phyloP scores from a whole-genome alignment of 2,888 invertebrate genomes.

The Thera obeliscata region DNA sequence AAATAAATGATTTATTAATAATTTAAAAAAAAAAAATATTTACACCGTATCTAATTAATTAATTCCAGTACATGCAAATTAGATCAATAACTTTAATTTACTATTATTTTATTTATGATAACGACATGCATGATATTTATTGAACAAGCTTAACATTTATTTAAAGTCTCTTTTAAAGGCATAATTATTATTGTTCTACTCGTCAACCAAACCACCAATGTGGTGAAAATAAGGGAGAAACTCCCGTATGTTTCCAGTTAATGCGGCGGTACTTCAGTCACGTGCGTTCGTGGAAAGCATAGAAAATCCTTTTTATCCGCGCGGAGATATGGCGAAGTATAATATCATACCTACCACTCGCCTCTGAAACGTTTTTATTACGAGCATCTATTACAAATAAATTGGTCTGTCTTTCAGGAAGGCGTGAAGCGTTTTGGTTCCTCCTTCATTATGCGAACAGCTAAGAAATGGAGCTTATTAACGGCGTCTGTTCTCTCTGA shows the following conservation, averaged over 20 bases:
- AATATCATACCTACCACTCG: conserved; percentile 26
- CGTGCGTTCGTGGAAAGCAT: conserved; percentile 63
- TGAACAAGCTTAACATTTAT: too few species aligned
- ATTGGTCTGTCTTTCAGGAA: conserved; percentile 30
- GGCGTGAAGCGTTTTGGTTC: background rate
- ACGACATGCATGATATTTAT: too few species aligned
- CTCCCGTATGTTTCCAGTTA: conserved; percentile 50
- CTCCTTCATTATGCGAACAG: background rate
- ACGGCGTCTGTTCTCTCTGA: background rate
- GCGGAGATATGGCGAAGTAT: conserved; percentile 48
- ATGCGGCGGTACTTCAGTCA: conserved; percentile 64
- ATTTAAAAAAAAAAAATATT: too few species aligned
- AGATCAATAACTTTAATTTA: too few species aligned
- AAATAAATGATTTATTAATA: too few species aligned
- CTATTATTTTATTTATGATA: too few species aligned
- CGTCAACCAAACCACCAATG: background rate
- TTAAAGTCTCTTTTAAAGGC: too few species aligned
- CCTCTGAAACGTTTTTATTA: conserved; percentile 42
- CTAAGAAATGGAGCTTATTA: background rate
- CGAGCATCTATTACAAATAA: conserved; percentile 28
- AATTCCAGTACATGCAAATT: too few species aligned
- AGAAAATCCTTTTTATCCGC: conserved; percentile 64
- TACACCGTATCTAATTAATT: too few species aligned
- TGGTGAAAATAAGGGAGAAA: background rate
- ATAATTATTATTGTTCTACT: too few species aligned